phyloP scores from a whole-genome alignment of 2,113 vertebrate species.

The Uria aalge region DNA sequence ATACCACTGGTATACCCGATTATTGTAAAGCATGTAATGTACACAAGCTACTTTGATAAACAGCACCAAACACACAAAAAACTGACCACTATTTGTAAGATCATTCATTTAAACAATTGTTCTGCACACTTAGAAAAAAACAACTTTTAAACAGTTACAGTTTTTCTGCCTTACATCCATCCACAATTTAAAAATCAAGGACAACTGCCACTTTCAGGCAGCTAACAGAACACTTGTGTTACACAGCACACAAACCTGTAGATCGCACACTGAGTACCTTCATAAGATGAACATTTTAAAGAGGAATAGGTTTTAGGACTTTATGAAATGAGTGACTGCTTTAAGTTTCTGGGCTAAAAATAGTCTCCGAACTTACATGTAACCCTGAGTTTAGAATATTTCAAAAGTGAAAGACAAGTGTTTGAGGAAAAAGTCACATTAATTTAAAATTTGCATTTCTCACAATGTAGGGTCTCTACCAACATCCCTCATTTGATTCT shows the following conservation, averaged over 20 bases:
- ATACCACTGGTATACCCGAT: fast-evolving
- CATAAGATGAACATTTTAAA: fast-evolving
- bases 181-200: not conserved
- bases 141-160: not conserved
- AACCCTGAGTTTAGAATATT: not conserved
- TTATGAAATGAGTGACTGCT: not conserved
- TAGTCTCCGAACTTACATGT: not conserved
- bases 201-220: not conserved
- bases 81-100: not conserved
- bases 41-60: not conserved
- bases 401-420: not conserved
- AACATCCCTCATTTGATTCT: not conserved
- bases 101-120: not conserved
- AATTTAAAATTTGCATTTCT: not conserved
- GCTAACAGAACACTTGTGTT: not conserved
- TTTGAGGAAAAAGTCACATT: not conserved
- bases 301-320: not conserved
- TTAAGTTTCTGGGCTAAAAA: not conserved
- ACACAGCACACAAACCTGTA: not conserved
- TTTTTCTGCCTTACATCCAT: not conserved
- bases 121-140: not conserved
- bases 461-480: not conserved
- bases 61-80: not conserved
- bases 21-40: not conserved
- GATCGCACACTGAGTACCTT: not conserved